A percentile compares a stretch with the other conserved stretches of the same genome.
phyloP scores from a whole-genome alignment of 2,797 vertebrate genomes.

The Chaunax sp. region DNA sequence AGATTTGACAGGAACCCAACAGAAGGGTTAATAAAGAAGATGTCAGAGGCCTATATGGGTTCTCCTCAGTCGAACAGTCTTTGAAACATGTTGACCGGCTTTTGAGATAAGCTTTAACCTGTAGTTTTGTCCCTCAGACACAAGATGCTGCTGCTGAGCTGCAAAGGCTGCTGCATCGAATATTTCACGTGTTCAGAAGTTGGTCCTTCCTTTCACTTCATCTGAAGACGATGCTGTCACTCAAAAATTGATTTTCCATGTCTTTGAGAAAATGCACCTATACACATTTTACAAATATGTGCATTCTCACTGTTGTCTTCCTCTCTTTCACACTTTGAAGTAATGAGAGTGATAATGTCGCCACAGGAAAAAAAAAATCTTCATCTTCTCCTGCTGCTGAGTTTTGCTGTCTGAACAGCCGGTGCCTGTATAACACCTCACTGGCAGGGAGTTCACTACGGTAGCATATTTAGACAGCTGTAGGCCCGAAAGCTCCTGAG shows the following conservation, averaged over 20 bases:
- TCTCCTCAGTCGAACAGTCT: too few species aligned
- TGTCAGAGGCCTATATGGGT: too few species aligned
- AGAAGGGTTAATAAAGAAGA: too few species aligned
- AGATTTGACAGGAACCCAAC: too few species aligned
- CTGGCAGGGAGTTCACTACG: conserved; percentile 58
- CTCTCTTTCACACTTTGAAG: not conserved
- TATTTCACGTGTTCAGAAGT: not conserved
- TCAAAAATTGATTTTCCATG: not conserved
- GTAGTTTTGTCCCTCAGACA: conserved; percentile 57
- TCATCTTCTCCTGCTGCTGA: conserved; percentile 21
- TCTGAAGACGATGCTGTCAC: not conserved
- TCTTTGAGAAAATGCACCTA: not conserved
- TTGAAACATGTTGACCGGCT: too few species aligned
- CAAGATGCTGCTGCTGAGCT: conserved; percentile 74
- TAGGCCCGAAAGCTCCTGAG: conserved; percentile 59
- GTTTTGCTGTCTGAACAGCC: conserved; percentile 42
- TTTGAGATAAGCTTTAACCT: not conserved
- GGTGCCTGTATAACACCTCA: conserved; percentile 49
- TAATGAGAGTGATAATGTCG: not conserved
- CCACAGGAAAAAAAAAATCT: not conserved
- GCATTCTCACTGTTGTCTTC: not conserved
- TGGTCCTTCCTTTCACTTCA: not conserved
- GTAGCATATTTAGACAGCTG: conserved; percentile 79
- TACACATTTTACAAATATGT: not conserved
- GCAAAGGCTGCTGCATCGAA: not conserved